These are phyloP conservation scores for Muraenolepis orangiensis DNA, from an alignment of 2,797 vertebrate species.

Conservation along the genomic window DNA sequence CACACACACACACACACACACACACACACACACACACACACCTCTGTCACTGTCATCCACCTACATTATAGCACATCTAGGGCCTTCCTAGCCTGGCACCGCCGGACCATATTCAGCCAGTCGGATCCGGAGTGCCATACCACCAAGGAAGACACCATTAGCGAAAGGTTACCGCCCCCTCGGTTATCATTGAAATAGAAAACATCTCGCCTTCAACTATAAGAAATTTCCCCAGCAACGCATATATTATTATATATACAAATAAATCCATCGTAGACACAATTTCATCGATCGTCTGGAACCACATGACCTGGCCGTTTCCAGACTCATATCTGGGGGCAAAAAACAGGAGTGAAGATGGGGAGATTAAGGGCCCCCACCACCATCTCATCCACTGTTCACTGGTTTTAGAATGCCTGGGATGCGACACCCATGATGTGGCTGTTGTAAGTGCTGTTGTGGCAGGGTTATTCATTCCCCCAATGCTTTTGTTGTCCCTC, in stretches of 20 bases:
- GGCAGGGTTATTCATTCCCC: neutral
- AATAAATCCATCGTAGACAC: too few species aligned
- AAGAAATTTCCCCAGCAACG: neutral
- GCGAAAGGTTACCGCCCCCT: neutral
- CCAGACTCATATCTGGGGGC: neutral
- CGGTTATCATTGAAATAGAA: too few species aligned
- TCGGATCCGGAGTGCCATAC: too few species aligned
- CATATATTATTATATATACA: neutral
- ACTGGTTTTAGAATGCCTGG: neutral
- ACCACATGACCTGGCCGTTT: too few species aligned
- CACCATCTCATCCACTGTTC: too few species aligned
- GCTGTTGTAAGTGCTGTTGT: neutral
- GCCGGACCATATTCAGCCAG: neutral
- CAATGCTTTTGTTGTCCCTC: conserved; percentile 6
- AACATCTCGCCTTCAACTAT: neutral
- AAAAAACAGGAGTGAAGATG: neutral
- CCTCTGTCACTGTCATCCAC: too few species aligned
- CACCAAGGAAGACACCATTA: too few species aligned
- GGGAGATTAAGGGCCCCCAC: neutral
- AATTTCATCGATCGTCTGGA: too few species aligned
- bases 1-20: too few species aligned
- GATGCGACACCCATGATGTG: neutral
- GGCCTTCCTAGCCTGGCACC: neutral
- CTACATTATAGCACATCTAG: too few species aligned
- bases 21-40: neutral